Percentiles rank a stretch among this genome's conserved stretches.
Conservation (phyloP, 2,797 vertebrate species). For the Halcyon leucocephala region DNA sequence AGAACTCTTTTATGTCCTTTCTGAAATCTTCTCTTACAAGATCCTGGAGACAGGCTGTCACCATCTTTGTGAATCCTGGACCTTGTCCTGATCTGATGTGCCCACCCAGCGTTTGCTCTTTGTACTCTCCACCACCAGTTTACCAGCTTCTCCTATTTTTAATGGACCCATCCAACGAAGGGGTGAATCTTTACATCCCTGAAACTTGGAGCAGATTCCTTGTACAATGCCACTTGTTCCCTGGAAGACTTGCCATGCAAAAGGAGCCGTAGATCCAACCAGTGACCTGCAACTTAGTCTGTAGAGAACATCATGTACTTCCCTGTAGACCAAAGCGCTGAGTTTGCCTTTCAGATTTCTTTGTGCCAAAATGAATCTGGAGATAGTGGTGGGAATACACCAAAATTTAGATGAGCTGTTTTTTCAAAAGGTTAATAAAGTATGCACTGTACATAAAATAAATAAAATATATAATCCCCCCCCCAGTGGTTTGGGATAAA, state of each 20-base stretch:
- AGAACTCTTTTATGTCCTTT: background rate
- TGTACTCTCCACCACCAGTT: background rate
- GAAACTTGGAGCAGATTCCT: background rate
- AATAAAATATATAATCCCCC: background rate
- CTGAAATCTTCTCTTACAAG: background rate
- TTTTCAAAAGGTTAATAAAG: background rate
- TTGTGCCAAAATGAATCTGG: conserved; percentile 29
- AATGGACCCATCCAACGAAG: background rate
- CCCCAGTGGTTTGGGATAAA: background rate
- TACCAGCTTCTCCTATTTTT: background rate
- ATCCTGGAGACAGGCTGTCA: background rate
- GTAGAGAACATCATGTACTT: background rate
- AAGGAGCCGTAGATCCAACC: background rate
- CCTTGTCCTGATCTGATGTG: background rate
- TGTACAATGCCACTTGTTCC: no score
- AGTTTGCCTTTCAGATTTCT: background rate
- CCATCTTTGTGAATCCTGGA: background rate
- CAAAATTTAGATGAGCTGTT: background rate
- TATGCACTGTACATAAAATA: background rate
- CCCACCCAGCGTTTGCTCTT: rapidly evolving
- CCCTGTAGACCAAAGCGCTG: background rate
- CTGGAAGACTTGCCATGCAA: background rate
- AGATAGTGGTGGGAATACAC: background rate
- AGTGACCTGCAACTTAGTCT: background rate
- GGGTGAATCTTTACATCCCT: background rate